Conservation (phyloP, 2,113 vertebrate species). For the Pseudonaja textilis region DNA sequence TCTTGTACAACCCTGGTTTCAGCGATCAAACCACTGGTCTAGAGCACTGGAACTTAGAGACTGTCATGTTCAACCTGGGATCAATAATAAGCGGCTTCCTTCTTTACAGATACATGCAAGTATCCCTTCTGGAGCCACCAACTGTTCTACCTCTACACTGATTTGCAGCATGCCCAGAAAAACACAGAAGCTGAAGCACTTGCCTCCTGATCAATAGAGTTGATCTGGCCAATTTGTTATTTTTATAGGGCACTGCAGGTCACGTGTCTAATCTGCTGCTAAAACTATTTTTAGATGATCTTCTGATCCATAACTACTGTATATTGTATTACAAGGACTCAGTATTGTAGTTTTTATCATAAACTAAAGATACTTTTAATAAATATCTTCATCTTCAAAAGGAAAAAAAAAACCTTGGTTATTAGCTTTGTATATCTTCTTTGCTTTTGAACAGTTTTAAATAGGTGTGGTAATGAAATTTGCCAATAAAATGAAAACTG, state of each 20-base stretch:
- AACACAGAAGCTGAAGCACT: constrained; percentile 16
- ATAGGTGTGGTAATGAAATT: not conserved
- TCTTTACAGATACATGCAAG: constrained; percentile 73
- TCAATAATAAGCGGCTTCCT: not conserved
- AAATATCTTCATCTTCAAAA: constrained; percentile 60
- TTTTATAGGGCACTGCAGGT: constrained; percentile 49
- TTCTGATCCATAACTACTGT: constrained; percentile 43
- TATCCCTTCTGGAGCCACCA: constrained; percentile 74
- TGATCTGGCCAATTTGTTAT: constrained; percentile 14
- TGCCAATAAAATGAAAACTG: not conserved
- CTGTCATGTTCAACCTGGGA: not conserved
- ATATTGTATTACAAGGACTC: constrained; percentile 40
- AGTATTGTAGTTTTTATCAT: constrained; percentile 51
- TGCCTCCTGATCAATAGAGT: constrained; percentile 32
- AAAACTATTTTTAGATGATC: constrained; percentile 37
- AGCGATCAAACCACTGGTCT: not conserved
- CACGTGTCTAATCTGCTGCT: constrained; percentile 45
- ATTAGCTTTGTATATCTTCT: not conserved
- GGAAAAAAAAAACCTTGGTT: not conserved
- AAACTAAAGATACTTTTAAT: constrained; percentile 67
- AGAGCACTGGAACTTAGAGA: not conserved
- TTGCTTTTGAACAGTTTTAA: not conserved
- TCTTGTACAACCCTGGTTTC: not conserved
- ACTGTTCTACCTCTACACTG: constrained; percentile 67
- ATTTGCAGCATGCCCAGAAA: constrained; percentile 9